Conservation (phyloP, 1,140 invertebrate species). For the Platyura marginata region DNA sequence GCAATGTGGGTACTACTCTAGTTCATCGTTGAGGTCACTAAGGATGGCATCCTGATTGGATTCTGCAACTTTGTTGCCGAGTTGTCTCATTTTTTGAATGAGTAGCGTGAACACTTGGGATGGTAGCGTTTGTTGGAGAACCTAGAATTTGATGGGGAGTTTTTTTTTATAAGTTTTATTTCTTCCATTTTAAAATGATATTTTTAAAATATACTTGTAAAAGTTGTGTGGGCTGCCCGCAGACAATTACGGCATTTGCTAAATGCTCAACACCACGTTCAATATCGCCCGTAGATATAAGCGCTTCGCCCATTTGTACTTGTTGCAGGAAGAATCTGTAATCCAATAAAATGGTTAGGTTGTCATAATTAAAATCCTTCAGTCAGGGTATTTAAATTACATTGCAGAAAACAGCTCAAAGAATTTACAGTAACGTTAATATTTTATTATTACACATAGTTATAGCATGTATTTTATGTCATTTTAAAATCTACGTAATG, state of each 20-base stretch:
- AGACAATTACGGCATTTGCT: conserved; percentile 86
- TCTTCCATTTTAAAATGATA: neutral
- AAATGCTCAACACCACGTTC: conserved; percentile 87
- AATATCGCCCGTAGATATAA: conserved; percentile 66
- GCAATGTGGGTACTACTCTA: too few species aligned
- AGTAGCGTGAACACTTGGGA: conserved; percentile 79
- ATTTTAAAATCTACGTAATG: too few species aligned
- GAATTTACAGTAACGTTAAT: conserved; percentile 27
- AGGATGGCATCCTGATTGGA: neutral
- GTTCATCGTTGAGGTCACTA: neutral
- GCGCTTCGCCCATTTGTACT: conserved; percentile 78
- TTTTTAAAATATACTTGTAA: conserved; percentile 37
- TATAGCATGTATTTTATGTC: too few species aligned
- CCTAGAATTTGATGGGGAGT: conserved; percentile 17
- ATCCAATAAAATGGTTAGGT: conserved; percentile 4
- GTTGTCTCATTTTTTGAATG: conserved; percentile 58
- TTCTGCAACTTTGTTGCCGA: conserved; percentile 13
- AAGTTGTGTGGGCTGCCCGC: conserved; percentile 83
- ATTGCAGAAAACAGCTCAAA: neutral
- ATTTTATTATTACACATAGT: too few species aligned
- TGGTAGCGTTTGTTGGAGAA: conserved; percentile 85
- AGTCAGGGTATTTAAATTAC: too few species aligned
- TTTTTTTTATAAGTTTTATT: neutral
- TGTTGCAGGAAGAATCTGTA: conserved; percentile 27
- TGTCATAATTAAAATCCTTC: too few species aligned